phyloP scores from a whole-genome alignment of 64 coral and sea anemone species.

The Montipora sp. region DNA sequence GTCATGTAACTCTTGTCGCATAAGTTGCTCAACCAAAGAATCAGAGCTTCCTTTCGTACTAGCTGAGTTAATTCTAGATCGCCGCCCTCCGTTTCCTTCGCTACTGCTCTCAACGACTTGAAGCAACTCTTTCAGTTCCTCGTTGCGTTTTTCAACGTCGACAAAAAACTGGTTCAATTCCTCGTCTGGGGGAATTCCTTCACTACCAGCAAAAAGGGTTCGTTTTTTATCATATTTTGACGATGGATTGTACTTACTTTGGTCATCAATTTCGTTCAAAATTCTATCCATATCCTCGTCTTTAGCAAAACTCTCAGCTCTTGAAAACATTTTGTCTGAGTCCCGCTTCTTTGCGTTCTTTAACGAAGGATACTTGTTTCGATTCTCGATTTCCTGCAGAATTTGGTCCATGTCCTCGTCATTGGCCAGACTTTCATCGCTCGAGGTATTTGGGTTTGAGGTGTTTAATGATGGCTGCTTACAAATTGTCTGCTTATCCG shows the following conservation, averaged over 20 bases:
- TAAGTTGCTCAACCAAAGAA: conserved; percentile 19
- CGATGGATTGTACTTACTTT: not conserved
- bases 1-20: conserved; percentile 1
- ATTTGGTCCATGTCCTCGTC: conserved; percentile 36
- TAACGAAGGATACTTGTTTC: not conserved
- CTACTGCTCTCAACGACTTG: not conserved
- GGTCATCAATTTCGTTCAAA: conserved; percentile 3
- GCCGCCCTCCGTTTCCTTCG: not conserved
- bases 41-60: not conserved
- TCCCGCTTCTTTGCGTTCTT: conserved; percentile 8
- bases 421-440: conserved; percentile 5
- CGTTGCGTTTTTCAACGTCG: conserved; percentile 31
- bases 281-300: conserved; percentile 25
- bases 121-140: conserved; percentile 30
- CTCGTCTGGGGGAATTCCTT: not conserved
- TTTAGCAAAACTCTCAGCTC: conserved; percentile 17
- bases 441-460: not conserved
- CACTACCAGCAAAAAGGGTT: not conserved
- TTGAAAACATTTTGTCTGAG: not conserved
- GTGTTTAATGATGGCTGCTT: not conserved
- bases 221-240: conserved; percentile 13
- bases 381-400: conserved; percentile 14
- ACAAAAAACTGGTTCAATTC: conserved; percentile 30
- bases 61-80: not conserved
- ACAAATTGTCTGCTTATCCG: not conserved